These are phyloP conservation scores for Nematolebias whitei DNA, from an alignment of 2,113 vertebrate genomes.

Conservation along the genomic window DNA sequence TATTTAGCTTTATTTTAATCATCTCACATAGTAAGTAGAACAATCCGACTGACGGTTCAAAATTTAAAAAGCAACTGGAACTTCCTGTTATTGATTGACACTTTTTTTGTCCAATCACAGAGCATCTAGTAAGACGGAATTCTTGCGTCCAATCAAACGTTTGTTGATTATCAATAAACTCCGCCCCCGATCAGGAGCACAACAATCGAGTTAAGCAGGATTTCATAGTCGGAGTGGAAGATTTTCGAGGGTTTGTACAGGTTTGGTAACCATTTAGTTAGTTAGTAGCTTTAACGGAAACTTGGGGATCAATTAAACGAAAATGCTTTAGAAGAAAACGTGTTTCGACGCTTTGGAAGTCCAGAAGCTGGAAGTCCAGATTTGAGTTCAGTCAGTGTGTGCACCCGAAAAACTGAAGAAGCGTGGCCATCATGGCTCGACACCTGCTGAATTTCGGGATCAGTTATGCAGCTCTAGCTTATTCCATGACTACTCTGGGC, in stretches of 20 bases:
- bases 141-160: conserved; percentile 43
- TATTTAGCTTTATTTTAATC: not conserved
- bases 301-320: not conserved
- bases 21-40: rapidly evolving
- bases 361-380: too few relatives aligned
- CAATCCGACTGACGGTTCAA: not conserved
- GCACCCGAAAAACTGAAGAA: not conserved
- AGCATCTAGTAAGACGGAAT: not conserved
- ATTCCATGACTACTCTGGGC: conserved; percentile 88
- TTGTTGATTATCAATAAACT: not conserved
- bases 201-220: conserved; percentile 11
- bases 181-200: not conserved
- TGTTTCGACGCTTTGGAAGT: too few relatives aligned
- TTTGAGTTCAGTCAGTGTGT: too few relatives aligned
- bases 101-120: conserved; percentile 29
- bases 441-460: conserved; percentile 56
- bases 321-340: not conserved
- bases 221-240: rapidly evolving
- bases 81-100: not conserved
- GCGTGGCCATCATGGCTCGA: conserved; percentile 55
- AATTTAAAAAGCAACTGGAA: not conserved
- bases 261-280: not conserved
- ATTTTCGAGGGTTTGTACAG: rapidly evolving
- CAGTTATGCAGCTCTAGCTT: conserved; percentile 82
- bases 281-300: not conserved